Conservation (phyloP, 2,888 invertebrate genomes). For the Melanostoma mellinum region DNA sequence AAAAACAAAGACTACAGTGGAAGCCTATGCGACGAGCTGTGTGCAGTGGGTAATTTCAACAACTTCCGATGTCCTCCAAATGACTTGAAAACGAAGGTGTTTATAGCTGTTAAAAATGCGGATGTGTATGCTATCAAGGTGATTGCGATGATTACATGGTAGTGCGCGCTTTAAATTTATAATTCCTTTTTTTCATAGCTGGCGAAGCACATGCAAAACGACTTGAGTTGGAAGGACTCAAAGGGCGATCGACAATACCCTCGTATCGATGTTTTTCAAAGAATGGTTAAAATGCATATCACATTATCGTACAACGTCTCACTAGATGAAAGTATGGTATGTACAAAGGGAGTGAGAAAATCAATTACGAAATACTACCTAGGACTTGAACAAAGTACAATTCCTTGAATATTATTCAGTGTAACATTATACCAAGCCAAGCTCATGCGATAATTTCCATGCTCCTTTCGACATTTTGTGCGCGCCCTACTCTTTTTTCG, state of each 20-base stretch:
- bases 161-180: neutral
- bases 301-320: conserved; percentile 80
- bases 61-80: conserved; percentile 80
- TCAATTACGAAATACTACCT: neutral
- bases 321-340: conserved; percentile 80
- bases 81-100: conserved; percentile 79
- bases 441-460: too few relatives aligned
- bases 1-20: conserved; percentile 79
- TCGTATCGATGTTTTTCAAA: conserved; percentile 79
- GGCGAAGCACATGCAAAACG: conserved; percentile 78
- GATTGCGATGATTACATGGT: conserved; percentile 43
- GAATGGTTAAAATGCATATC: conserved; percentile 80
- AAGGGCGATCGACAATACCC: conserved; percentile 78
- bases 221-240: conserved; percentile 79
- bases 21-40: conserved; percentile 80
- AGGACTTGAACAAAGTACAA: too few relatives aligned
- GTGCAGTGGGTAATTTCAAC: conserved; percentile 77
- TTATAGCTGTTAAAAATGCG: conserved; percentile 80
- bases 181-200: conserved; percentile 69
- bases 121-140: conserved; percentile 80
- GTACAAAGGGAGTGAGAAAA: conserved; percentile 27
- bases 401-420: too few relatives aligned
- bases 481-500: too few relatives aligned
- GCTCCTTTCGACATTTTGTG: too few relatives aligned
- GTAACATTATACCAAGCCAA: too few relatives aligned